Evolutionary conservation across 2,113 vertebrate genomes (phyloP), one percentile per base, ranked within the genome.

Genomic region (Alectura lathami): DNA sequence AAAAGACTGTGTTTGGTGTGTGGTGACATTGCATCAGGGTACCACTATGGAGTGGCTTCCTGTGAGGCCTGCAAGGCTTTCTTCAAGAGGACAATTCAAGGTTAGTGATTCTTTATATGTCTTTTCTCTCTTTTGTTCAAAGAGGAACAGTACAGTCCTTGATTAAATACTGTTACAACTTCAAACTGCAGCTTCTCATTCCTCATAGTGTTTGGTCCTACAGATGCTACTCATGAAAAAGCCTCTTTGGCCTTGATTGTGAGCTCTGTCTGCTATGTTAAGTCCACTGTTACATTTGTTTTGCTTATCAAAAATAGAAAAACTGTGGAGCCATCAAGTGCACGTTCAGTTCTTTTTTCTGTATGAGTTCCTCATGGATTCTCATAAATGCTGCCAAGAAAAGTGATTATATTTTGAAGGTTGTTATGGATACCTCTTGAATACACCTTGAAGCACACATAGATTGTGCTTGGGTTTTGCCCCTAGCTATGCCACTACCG

Each of bases 51-150:
- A 59, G 99, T 99, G 91, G 99, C 99, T 45, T 99, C 99, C 43
- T 99, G 99, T 13, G 99, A 99, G 97, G 99, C 99, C 98, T 99
- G 99, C 98, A 99, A 99, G 98, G 99, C 99, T 59, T 99, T 99
- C 98, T 99, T 99, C 98, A 99, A 99, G 98, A 99, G 99, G 97
- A 99, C 99, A 88, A 99, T 99, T 97, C 99, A 99, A 99, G 99
- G 99, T 99, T 97, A 98, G 98, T 98, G 91, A n/a, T 59, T 86
- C 67, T 92, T 97, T 96, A 56, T 79, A 53, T 9, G 59, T 40
- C 22, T 75, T 74, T 77, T 67, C 13, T 34, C 53, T 45, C 17
- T 48, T 77, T 67, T 70, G 24, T 43, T 47, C 32, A 7, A 0
- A 62, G 23, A 45, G 22, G 59, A 74, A 53, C 53, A 3, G 4